These are phyloP conservation scores for Microvelia longipes DNA, from an alignment of 1,140 invertebrate genomes.

Conservation along the genomic window DNA sequence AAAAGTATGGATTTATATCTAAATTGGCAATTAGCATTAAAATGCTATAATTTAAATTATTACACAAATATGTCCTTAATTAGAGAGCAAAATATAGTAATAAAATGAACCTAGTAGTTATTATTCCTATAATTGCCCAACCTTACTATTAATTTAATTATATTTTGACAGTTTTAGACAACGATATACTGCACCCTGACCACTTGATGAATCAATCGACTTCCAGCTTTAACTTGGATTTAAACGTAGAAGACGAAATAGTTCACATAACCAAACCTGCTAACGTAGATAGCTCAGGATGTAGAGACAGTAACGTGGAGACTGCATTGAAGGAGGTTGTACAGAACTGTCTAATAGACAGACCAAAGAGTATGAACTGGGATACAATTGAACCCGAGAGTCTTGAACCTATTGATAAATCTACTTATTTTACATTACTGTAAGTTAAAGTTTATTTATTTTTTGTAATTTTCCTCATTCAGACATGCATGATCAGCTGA, in stretches of 20 bases:
- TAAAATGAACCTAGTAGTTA: no score
- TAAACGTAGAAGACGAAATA: constrained; percentile 47
- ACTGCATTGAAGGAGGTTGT: not conserved
- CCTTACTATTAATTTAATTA: not conserved
- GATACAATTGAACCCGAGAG: constrained; percentile 5
- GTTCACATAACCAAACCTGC: constrained; percentile 29
- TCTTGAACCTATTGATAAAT: constrained; percentile 31
- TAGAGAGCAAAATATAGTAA: no score
- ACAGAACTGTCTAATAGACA: not conserved
- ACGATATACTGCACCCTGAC: not conserved
- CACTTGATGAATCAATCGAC: constrained; percentile 30
- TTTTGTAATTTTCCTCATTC: no score
- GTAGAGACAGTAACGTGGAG: not conserved
- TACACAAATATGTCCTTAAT: no score
- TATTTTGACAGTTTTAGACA: not conserved
- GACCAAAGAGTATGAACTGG: constrained; percentile 5
- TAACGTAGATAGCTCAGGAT: not conserved
- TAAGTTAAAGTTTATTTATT: no score
- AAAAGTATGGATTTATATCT: no score
- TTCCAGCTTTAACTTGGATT: constrained; percentile 47
- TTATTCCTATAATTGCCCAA: no score
- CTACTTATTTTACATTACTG: constrained; percentile 33
- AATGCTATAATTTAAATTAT: no score
- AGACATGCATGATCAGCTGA: no score
- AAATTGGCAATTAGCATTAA: no score